phyloP scores from a whole-genome alignment of 2,113 vertebrate genomes.

The Theropithecus gelada region DNA sequence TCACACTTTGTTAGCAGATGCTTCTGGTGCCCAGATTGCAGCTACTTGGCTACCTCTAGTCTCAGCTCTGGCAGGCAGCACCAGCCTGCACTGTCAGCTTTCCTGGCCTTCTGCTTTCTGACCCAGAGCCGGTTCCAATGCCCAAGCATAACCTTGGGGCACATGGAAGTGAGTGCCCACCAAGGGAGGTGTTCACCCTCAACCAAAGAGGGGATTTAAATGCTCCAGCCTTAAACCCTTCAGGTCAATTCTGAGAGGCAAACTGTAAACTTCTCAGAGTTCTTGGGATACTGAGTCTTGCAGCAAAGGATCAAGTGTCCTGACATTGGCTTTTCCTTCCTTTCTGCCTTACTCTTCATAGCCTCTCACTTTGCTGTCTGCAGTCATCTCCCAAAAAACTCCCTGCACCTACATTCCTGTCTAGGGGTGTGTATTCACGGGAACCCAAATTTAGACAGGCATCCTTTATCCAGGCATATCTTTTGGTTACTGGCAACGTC shows the following conservation, averaged over 20 bases:
- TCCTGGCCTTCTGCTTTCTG: neutral
- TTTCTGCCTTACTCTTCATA: neutral
- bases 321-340: neutral
- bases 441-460: neutral
- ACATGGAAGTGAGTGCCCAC: neutral
- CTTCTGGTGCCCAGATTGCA: neutral
- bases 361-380: neutral
- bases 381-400: neutral
- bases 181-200: too few relatives aligned
- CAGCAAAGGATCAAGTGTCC: neutral
- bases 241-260: neutral
- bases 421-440: neutral
- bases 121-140: neutral
- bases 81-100: neutral
- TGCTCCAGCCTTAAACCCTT: neutral
- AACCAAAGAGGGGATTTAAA: neutral
- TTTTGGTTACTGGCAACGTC: neutral
- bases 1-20: neutral
- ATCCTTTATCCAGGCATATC: neutral
- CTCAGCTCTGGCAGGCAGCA: neutral
- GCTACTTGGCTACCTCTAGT: neutral
- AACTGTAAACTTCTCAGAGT: neutral
- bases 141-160: neutral
- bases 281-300: neutral
- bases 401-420: neutral